phyloP scores from a whole-genome alignment of 2,797 vertebrate genomes.

The Enteromius argenteus region DNA sequence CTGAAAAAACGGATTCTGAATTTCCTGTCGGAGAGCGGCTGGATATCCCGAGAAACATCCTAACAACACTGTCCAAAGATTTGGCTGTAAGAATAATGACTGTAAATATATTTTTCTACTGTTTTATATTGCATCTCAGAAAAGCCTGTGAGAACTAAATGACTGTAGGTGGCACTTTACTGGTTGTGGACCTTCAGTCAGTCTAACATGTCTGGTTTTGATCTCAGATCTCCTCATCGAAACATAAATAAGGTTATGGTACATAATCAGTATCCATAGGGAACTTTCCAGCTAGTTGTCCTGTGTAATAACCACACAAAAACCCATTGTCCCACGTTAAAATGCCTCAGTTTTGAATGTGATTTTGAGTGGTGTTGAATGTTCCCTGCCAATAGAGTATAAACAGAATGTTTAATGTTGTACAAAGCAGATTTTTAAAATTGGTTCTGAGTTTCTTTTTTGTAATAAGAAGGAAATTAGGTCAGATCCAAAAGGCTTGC shows the following conservation, averaged over 20 bases:
- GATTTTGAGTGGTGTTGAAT: slow-evolving; percentile 1
- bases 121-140: slow-evolving; percentile 33
- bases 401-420: slow-evolving; percentile 1
- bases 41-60: slow-evolving; percentile 93
- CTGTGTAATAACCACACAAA: not conserved
- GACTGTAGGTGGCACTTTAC: slow-evolving; percentile 53
- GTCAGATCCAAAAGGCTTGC: slow-evolving; percentile 6
- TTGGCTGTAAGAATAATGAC: slow-evolving; percentile 20
- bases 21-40: slow-evolving; percentile 98
- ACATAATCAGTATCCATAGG: slow-evolving; percentile 4
- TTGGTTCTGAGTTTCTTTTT: slow-evolving; percentile 13
- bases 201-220: slow-evolving; percentile 7
- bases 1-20: slow-evolving; percentile 95
- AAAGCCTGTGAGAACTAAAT: slow-evolving; percentile 36
- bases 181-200: slow-evolving; percentile 52
- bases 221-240: slow-evolving; percentile 36
- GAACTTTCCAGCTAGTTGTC: not conserved
- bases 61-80: slow-evolving; percentile 71
- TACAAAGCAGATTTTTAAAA: not conserved
- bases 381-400: not conserved
- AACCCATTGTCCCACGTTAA: not conserved
- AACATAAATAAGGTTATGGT: slow-evolving; percentile 38
- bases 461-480: slow-evolving; percentile 5
- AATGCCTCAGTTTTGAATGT: slow-evolving; percentile 6
- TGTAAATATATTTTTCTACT: slow-evolving; percentile 43